These are phyloP conservation scores for Piezodorus guildinii DNA, from an alignment of 1,140 invertebrate species.

Conservation along the genomic window DNA sequence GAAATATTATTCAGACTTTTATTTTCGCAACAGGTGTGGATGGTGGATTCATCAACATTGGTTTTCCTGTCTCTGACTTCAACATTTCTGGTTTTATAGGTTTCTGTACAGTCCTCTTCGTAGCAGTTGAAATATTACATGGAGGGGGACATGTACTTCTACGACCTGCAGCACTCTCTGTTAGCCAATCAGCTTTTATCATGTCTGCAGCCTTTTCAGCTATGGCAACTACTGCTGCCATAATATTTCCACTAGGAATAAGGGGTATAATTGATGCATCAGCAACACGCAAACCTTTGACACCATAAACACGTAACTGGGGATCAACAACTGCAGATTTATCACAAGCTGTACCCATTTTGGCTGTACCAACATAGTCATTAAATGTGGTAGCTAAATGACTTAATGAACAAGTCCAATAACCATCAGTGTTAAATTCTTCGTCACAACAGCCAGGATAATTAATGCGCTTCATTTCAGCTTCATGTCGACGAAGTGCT, in stretches of 20 bases:
- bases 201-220: constrained; percentile 65
- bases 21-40: not conserved
- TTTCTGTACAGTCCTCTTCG: not conserved
- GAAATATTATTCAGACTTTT: not conserved
- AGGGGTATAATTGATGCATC: constrained; percentile 69
- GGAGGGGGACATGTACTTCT: not conserved
- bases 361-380: constrained; percentile 60
- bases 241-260: constrained; percentile 54
- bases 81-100: not conserved
- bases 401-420: constrained; percentile 33
- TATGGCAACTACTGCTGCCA: constrained; percentile 69
- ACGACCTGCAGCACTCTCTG: not conserved
- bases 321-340: constrained; percentile 50
- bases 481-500: constrained; percentile 41
- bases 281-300: constrained; percentile 53
- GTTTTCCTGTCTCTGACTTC: not conserved
- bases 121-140: not conserved
- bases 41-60: not conserved
- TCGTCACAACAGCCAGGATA: constrained; percentile 22
- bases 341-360: constrained; percentile 59
- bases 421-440: constrained; percentile 33
- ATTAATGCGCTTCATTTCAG: constrained; percentile 17
- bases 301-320: constrained; percentile 50
- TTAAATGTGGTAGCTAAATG: constrained; percentile 37
- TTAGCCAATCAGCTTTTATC: constrained; percentile 41